These are phyloP conservation scores for Bubo scandiacus DNA, from an alignment of 2,113 vertebrate species.

Conservation along the genomic window DNA sequence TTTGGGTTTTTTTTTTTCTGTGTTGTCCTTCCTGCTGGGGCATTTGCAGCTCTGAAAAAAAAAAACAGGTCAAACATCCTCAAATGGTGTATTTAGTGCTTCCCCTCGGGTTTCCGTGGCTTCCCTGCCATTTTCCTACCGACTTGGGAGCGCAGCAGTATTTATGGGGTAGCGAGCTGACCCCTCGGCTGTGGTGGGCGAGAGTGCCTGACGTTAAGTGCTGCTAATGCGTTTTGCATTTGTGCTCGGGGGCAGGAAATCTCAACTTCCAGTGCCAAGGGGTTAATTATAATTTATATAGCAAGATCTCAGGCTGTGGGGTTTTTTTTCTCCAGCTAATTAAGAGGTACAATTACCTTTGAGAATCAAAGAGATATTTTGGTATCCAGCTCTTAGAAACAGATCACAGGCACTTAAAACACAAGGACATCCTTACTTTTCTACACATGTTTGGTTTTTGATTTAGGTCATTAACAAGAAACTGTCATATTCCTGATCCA, in stretches of 20 bases:
- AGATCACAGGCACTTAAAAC: background rate
- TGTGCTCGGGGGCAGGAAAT: conserved; percentile 62
- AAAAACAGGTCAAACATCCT: background rate
- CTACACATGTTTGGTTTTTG: background rate
- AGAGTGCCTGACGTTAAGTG: conserved; percentile 26
- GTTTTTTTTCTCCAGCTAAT: conserved; percentile 5
- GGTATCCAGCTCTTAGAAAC: conserved; percentile 16
- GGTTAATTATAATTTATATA: conserved; percentile 68
- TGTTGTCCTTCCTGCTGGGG: background rate
- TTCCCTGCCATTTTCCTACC: background rate
- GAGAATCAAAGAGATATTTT: conserved; percentile 54
- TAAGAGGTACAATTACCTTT: conserved; percentile 56
- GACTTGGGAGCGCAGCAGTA: background rate
- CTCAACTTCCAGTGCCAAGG: conserved; percentile 61
- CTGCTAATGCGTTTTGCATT: conserved; percentile 58
- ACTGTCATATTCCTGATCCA: background rate
- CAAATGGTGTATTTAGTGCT: background rate
- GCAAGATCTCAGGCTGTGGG: conserved; percentile 20
- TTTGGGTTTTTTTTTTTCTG: background rate
- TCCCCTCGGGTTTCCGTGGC: background rate
- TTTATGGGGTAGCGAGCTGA: background rate
- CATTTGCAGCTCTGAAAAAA: background rate
- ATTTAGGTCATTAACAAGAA: background rate
- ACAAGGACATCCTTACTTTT: background rate
- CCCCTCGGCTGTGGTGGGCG: background rate